Percentiles rank a stretch among this genome's conserved stretches.
phyloP scores from a whole-genome alignment of 2,113 vertebrate genomes.

The Aleadryas rufinucha region DNA sequence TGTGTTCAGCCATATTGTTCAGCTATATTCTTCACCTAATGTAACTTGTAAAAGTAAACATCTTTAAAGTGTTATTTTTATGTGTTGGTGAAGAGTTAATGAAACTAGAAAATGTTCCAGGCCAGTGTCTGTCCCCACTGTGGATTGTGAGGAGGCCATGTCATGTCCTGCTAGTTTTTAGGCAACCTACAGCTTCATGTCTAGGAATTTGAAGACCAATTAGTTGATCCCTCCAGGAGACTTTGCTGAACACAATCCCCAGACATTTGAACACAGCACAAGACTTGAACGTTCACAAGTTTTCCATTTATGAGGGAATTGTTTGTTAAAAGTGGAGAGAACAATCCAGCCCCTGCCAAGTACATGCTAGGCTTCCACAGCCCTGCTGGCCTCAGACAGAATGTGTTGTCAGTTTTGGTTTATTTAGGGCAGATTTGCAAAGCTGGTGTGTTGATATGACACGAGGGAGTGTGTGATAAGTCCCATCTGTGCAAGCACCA shows the following conservation, averaged over 20 bases:
- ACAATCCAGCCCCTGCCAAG: conserved; percentile 9
- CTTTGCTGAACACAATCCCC: neutral
- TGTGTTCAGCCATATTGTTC: conserved; percentile 17
- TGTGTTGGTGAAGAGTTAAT: neutral
- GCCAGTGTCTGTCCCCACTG: neutral
- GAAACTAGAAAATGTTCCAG: neutral
- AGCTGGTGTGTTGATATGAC: conserved; percentile 22
- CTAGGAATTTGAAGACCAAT: neutral
- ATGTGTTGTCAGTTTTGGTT: neutral
- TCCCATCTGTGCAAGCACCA: neutral
- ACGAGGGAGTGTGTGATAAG: neutral
- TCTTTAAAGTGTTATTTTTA: neutral
- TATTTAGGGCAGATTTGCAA: conserved; percentile 39
- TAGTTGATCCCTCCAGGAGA: conserved; percentile 3
- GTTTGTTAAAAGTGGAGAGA: conserved; percentile 26
- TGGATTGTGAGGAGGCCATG: neutral
- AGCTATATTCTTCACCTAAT: neutral
- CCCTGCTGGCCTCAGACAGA: neutral
- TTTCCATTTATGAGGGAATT: conserved; percentile 22
- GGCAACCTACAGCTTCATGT: neutral
- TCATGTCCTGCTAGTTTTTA: neutral
- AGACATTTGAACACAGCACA: neutral
- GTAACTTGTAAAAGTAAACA: conserved; percentile 3
- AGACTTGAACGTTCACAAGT: neutral
- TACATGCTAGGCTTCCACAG: neutral